Evolutionary conservation across 2,888 invertebrate genomes (phyloP).

Genomic region (Homarus gammarus): DNA sequence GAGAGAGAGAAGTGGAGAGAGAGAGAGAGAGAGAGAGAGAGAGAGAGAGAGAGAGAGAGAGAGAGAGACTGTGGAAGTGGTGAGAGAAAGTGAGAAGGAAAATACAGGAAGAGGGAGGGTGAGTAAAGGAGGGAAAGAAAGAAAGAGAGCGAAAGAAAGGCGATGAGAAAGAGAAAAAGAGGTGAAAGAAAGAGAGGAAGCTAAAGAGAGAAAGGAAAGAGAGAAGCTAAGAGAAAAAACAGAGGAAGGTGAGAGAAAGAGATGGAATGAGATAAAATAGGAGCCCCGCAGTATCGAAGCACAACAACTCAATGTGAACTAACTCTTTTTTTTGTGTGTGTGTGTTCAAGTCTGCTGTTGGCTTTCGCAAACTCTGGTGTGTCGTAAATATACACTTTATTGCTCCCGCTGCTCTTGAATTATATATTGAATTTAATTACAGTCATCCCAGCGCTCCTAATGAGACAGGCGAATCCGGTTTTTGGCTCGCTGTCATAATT

Average conservation of each 20-base stretch:
- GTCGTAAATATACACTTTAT: neutral
- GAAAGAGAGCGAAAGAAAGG: neutral
- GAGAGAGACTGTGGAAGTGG: neutral
- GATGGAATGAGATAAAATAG: neutral
- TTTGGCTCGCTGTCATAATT: neutral
- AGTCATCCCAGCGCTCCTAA: neutral
- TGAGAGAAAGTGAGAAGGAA: neutral
- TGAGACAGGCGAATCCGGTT: neutral
- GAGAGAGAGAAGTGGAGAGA: neutral
- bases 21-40: neutral
- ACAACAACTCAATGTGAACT: no score
- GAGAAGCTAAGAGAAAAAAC: neutral
- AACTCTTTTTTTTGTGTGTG: no score
- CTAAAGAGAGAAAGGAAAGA: no score
- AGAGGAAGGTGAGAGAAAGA: neutral
- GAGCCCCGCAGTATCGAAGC: no score
- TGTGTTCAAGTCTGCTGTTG: neutral
- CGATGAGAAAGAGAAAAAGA: neutral
- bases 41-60: no score
- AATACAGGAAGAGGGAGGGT: neutral
- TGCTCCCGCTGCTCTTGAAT: neutral
- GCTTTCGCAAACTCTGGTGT: neutral
- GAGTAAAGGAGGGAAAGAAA: neutral
- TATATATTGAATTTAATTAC: neutral
- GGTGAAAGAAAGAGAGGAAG: no score